Percentiles rank a stretch among this genome's conserved stretches.
Evolutionary conservation across 2,113 vertebrate species (phyloP).

Genomic region (Clupea harengus): DNA sequence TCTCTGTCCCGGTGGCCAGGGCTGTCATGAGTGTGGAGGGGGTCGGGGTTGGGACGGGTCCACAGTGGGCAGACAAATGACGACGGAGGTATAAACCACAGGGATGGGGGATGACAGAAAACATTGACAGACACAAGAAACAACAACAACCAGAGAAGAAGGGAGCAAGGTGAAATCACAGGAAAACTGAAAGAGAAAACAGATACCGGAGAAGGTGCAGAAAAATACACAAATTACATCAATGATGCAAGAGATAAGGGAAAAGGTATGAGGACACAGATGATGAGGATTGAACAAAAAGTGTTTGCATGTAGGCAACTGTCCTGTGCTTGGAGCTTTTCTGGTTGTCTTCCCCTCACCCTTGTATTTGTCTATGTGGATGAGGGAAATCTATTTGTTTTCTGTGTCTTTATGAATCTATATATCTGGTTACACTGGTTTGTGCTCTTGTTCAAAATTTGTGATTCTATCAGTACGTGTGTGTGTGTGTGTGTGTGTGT

Average conservation of each 20-base stretch:
- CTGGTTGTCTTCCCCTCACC: too few relatives aligned
- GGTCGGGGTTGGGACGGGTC: neutral
- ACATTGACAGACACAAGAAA: neutral
- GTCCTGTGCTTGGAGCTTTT: too few relatives aligned
- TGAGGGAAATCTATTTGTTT: neutral
- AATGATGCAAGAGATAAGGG: neutral
- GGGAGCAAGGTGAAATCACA: neutral
- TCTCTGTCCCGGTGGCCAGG: conserved; percentile 53
- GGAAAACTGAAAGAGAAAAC: neutral
- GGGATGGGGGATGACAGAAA: neutral
- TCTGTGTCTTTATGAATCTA: neutral
- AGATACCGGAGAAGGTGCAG: neutral
- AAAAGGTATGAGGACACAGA: neutral
- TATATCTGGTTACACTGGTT: neutral
- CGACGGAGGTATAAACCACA: neutral
- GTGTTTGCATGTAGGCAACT: neutral
- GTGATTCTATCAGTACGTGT: neutral
- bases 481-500: neutral
- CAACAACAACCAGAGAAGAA: neutral
- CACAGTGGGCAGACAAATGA: neutral
- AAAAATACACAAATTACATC: neutral
- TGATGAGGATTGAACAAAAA: neutral
- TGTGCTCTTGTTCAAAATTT: neutral
- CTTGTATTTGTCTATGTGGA: neutral
- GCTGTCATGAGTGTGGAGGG: neutral